A percentile compares a stretch with the other conserved stretches of the same genome.
These are phyloP conservation scores for Chaetodon trifasciatus DNA, from an alignment of 2,797 vertebrate genomes.

Conservation along the genomic window DNA sequence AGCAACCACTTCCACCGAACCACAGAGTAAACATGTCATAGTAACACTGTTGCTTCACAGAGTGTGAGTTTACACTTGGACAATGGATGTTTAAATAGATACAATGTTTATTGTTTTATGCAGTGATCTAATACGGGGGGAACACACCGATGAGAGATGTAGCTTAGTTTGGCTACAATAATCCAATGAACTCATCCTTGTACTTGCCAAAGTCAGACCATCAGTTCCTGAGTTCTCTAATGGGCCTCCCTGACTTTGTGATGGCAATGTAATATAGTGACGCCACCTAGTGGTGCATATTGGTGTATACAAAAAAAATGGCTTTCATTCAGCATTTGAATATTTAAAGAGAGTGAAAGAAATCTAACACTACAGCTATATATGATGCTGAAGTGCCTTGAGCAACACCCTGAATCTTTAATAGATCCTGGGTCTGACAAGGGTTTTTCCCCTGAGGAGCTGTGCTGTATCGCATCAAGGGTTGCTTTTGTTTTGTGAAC, in stretches of 20 bases:
- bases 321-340: neutral
- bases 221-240: slow-evolving; percentile 10
- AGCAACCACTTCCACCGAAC: slow-evolving; percentile 33
- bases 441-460: neutral
- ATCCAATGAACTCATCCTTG: slow-evolving; percentile 61
- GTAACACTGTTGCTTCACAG: neutral
- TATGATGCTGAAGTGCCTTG: neutral
- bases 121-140: slow-evolving; percentile 23
- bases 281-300: slow-evolving; percentile 45
- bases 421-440: neutral
- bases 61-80: slow-evolving; percentile 33
- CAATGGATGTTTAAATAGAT: slow-evolving; percentile 43
- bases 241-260: neutral
- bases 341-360: neutral
- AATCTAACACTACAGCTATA: neutral
- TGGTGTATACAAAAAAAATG: neutral
- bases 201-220: slow-evolving; percentile 40
- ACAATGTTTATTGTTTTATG: slow-evolving; percentile 12
- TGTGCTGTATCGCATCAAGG: neutral
- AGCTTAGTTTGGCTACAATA: slow-evolving; percentile 35
- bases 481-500: neutral
- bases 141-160: slow-evolving; percentile 23
- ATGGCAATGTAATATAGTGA: slow-evolving; percentile 1
- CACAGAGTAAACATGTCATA: slow-evolving; percentile 47
- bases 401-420: neutral